Conservation (phyloP, 1,140 invertebrate genomes). For the Hyphantria cunea region DNA sequence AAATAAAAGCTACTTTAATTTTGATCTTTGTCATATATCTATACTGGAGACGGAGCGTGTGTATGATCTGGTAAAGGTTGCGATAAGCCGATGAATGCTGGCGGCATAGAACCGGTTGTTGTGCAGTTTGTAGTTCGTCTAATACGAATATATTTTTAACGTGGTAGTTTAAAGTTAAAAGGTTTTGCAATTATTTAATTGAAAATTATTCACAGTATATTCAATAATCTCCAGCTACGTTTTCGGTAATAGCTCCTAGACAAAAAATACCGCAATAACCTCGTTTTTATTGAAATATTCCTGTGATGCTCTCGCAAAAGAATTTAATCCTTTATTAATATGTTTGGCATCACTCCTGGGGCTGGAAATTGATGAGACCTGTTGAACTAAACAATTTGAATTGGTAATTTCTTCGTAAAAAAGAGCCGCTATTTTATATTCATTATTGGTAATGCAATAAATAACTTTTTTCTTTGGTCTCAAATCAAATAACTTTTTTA, state of each 20-base stretch:
- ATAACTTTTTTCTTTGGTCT: background rate
- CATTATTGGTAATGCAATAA: background rate
- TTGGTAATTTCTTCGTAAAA: conserved; percentile 1
- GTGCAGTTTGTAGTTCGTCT: no score
- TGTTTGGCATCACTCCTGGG: background rate
- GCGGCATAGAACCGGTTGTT: no score
- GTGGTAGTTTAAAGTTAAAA: no score
- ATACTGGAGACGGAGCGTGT: no score
- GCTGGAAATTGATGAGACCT: conserved; percentile 6
- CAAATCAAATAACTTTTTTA: background rate
- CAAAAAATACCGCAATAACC: background rate
- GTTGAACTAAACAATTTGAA: conserved; percentile 15
- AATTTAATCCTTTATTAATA: conserved; percentile 7
- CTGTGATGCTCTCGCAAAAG: background rate
- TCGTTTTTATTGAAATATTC: background rate
- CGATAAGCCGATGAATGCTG: no score
- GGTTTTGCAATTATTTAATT: no score
- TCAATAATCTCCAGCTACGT: background rate
- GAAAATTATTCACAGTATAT: no score
- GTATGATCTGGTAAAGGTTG: no score
- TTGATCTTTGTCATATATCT: no score
- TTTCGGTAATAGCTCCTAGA: background rate
- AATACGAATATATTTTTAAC: no score
- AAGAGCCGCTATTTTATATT: conserved; percentile 5
- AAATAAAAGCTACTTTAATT: no score